These are phyloP conservation scores for Notiomystis cincta DNA, from an alignment of 2,113 vertebrate genomes.

Conservation along the genomic window DNA sequence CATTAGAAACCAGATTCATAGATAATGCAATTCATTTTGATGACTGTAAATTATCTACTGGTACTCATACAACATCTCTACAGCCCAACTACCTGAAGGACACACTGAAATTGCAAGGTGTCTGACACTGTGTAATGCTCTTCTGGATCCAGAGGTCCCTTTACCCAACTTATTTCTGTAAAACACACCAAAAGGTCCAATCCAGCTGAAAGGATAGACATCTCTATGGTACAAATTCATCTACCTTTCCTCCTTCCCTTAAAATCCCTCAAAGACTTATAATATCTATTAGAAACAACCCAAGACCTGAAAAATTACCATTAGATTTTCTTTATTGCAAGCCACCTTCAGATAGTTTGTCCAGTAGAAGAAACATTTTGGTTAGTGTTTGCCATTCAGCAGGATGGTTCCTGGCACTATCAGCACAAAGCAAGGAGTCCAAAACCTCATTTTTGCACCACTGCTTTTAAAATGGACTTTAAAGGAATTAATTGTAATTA, in stretches of 20 bases:
- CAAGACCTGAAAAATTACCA: not conserved
- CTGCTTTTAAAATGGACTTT: not conserved
- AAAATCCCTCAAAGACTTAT: not conserved
- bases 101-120: not conserved
- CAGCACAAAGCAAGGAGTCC: not conserved
- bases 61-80: not conserved
- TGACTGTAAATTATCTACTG: not conserved
- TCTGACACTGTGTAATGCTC: not conserved
- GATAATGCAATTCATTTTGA: not conserved
- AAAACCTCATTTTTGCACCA: not conserved
- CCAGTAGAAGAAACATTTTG: not conserved
- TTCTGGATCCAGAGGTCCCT: not conserved
- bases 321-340: not conserved
- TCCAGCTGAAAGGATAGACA: not conserved
- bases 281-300: not conserved
- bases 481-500: not conserved
- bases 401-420: not conserved
- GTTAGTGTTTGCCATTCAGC: not conserved
- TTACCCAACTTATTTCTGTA: not conserved
- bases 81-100: not conserved
- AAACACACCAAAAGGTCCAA: not conserved
- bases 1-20: not conserved
- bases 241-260: not conserved
- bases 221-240: not conserved
- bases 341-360: not conserved